Evolutionary conservation across 2,113 vertebrate genomes (phyloP).

Genomic region (Colistium nudipinnis): DNA sequence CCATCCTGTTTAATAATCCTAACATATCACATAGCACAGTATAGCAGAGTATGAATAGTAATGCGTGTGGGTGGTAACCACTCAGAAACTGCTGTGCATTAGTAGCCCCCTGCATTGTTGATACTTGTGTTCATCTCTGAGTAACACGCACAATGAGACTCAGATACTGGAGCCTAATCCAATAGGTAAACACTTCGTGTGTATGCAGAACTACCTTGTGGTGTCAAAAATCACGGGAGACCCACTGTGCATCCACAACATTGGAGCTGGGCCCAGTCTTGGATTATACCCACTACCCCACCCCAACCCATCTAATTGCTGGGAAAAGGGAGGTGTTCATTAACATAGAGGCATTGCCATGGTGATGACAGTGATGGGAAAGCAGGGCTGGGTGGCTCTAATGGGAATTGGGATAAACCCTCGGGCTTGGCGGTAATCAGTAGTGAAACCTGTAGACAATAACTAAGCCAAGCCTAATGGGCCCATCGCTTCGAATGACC

Average conservation of each 20-base stretch:
- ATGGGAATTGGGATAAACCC: constrained; percentile 46
- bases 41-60: constrained; percentile 4
- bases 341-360: constrained; percentile 63
- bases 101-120: constrained; percentile 28
- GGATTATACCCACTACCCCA: constrained; percentile 18
- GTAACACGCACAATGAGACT: constrained; percentile 17
- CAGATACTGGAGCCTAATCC: constrained; percentile 16
- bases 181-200: constrained; percentile 25
- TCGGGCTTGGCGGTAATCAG: constrained; percentile 47
- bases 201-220: background rate
- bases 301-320: constrained; percentile 20
- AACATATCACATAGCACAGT: too few species aligned
- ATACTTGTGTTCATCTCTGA: constrained; percentile 37
- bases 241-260: background rate
- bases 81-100: constrained; percentile 38
- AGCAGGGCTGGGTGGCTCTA: constrained; percentile 37
- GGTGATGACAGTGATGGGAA: constrained; percentile 54
- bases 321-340: constrained; percentile 36
- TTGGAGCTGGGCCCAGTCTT: background rate
- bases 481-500: constrained; percentile 36
- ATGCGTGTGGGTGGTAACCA: constrained; percentile 35
- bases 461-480: constrained; percentile 50
- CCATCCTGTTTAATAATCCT: too few species aligned
- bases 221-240: constrained; percentile 21
- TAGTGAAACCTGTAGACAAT: constrained; percentile 60